Percentiles rank a stretch among this genome's conserved stretches.
phyloP scores from a whole-genome alignment of 2,888 invertebrate genomes.

The Anarsia innoxiella region DNA sequence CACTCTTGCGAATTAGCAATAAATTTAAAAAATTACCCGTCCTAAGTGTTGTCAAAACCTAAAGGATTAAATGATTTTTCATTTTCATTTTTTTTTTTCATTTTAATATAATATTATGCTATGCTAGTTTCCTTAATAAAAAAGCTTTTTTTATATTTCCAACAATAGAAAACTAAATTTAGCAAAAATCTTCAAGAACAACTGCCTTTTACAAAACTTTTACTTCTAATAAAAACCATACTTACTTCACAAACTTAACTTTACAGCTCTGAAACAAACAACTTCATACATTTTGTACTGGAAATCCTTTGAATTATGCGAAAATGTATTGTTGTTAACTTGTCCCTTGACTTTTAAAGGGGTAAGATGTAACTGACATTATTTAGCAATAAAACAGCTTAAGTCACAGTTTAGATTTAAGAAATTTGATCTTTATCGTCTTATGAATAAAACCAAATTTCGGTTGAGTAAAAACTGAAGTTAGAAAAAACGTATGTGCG shows the following conservation, averaged over 20 bases:
- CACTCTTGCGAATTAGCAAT: no score
- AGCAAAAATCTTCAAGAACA: no score
- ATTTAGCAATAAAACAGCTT: not conserved
- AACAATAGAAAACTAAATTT: no score
- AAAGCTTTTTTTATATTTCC: no score
- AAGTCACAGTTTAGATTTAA: not conserved
- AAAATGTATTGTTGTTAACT: slow-evolving; percentile 1
- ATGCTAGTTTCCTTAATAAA: no score
- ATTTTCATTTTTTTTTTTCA: no score
- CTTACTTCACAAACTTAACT: slow-evolving; percentile 5
- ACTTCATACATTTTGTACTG: not conserved
- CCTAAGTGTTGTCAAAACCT: no score
- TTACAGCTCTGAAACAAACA: not conserved
- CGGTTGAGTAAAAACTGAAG: no score
- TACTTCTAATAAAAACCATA: slow-evolving; percentile 9
- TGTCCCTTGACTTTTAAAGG: slow-evolving; percentile 2
- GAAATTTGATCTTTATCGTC: not conserved
- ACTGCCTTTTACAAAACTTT: slow-evolving; percentile 3
- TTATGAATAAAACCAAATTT: no score
- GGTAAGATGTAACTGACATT: not conserved
- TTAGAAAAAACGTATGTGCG: not conserved
- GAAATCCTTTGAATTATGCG: not conserved
- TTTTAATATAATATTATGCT: no score
- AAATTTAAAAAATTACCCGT: no score
- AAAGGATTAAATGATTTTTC: no score